Percentiles rank a stretch among this genome's conserved stretches.
Conservation (phyloP, 1,140 invertebrate species). For the Frieseomelitta varia region DNA sequence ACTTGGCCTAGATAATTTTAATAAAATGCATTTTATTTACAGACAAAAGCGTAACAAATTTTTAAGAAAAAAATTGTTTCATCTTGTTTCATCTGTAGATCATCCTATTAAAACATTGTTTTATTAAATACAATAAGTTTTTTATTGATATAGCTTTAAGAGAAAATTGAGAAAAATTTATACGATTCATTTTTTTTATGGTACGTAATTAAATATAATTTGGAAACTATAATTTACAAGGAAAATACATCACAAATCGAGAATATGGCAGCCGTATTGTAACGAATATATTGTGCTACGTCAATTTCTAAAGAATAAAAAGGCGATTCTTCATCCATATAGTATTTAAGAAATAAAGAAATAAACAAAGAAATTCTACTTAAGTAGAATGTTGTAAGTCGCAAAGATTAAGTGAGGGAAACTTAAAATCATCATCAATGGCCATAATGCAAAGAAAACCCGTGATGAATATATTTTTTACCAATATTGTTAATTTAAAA, state of each 20-base stretch:
- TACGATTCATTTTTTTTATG: not conserved
- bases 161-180: not conserved
- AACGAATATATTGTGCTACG: constrained; percentile 43
- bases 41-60: constrained; percentile 23
- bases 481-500: constrained; percentile 72
- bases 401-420: constrained; percentile 43
- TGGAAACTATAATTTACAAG: constrained; percentile 44
- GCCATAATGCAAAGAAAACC: constrained; percentile 23
- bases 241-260: constrained; percentile 6
- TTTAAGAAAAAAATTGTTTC: constrained; percentile 33
- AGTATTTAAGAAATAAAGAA: too few species aligned
- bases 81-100: constrained; percentile 21
- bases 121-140: constrained; percentile 4
- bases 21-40: constrained; percentile 23
- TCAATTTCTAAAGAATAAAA: constrained; percentile 52
- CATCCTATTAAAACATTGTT: constrained; percentile 1
- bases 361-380: too few species aligned
- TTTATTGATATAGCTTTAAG: not conserved
- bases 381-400: constrained; percentile 29
- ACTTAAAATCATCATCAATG: constrained; percentile 35
- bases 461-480: constrained; percentile 72
- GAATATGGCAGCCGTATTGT: constrained; percentile 31
- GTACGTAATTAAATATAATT: constrained; percentile 6
- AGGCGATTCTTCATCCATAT: too few species aligned
- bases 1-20: not conserved